Evolutionary conservation across 2,113 vertebrate species (phyloP), one percentile per base, ranked within the genome.

Genomic region (Bujurquina vittata): DNA sequence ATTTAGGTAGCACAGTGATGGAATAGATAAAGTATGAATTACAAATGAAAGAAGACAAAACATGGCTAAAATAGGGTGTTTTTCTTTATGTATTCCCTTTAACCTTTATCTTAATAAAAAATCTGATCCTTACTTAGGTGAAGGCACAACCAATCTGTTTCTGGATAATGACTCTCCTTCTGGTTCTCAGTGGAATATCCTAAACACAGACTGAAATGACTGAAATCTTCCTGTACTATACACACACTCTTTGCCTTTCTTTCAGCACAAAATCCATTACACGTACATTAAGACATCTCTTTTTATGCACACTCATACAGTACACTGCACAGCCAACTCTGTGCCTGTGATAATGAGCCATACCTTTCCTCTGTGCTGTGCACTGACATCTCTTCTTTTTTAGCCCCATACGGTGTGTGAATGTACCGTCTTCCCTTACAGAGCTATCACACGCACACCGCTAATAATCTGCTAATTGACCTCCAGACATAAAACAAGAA

Each of bases 291-390:
- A 52, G 15, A 72, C 67, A 33, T n/a, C 67, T 1, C 0, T 26
- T 9, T 12, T 56, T 35, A 54, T 17, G 31, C 62, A 69, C 37
- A 74, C 56, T 1, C 10, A 74, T 1, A 57, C 15, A 60, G 67
- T 1, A 57, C 15, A 60, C 52, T 8, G 10, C 40, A 40, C 73
- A 62, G 80, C 3, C 18, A 72, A 3, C 10, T 15, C 60, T 65
- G 31, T 33, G 77, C 8, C 43, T 61, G 79, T 35, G 80, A 79
- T 86, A 88, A 87, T 85, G 83, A 90, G 87, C 75, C 83, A 79
- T 73, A 91, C 79, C 77, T 60, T 83, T 84, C 55, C 5, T 77
- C 69, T 79, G 84, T 81, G 78, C 46, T 82, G 79, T 85, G 83
- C 77, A n/a, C 49, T 84, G 49, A 54, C 35, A 84, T 46, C 29